A percentile compares a stretch with the other conserved stretches of the same genome.
These are phyloP conservation scores for Wiebesia pumilae DNA, from an alignment of 1,140 invertebrate species.

Conservation along the genomic window DNA sequence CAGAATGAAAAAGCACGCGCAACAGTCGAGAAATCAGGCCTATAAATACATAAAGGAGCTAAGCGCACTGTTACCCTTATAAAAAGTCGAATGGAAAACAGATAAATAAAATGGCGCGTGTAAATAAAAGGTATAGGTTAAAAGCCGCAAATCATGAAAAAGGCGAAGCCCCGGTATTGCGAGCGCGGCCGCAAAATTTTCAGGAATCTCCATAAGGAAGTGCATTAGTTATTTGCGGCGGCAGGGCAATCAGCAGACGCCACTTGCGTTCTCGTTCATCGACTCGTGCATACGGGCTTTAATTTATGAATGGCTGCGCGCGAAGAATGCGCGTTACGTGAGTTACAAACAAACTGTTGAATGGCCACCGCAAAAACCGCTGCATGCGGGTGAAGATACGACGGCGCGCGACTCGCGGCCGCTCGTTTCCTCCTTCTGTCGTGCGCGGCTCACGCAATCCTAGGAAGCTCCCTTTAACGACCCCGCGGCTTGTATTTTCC, in stretches of 20 bases:
- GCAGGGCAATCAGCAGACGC: background rate
- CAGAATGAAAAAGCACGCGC: background rate
- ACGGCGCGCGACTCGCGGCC: background rate
- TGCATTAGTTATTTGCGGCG: slow-evolving; percentile 37
- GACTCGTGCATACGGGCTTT: slow-evolving; percentile 37
- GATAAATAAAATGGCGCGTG: background rate
- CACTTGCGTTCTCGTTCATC: slow-evolving; percentile 27
- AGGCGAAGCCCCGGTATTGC: background rate
- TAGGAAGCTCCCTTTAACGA: slow-evolving; percentile 30
- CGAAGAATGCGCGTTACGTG: slow-evolving; percentile 35
- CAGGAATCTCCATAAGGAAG: slow-evolving; percentile 48
- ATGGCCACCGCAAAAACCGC: slow-evolving; percentile 2
- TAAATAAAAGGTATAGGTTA: background rate
- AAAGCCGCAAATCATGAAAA: slow-evolving; percentile 18
- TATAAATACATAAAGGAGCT: too few relatives aligned
- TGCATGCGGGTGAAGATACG: slow-evolving; percentile 35
- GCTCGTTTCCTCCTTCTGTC: slow-evolving; percentile 15
- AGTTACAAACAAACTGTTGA: slow-evolving; percentile 36
- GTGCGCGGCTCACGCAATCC: background rate
- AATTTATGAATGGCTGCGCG: slow-evolving; percentile 41
- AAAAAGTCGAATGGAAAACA: background rate
- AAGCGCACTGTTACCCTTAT: too few relatives aligned
- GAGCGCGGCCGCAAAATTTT: slow-evolving; percentile 32
- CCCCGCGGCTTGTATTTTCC: background rate
- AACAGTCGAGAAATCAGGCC: background rate